These are phyloP conservation scores for Cassiopea xamachana DNA, from an alignment of 30 jellyfish, hydroid and myxozoan genomes.

Conservation along the genomic window DNA sequence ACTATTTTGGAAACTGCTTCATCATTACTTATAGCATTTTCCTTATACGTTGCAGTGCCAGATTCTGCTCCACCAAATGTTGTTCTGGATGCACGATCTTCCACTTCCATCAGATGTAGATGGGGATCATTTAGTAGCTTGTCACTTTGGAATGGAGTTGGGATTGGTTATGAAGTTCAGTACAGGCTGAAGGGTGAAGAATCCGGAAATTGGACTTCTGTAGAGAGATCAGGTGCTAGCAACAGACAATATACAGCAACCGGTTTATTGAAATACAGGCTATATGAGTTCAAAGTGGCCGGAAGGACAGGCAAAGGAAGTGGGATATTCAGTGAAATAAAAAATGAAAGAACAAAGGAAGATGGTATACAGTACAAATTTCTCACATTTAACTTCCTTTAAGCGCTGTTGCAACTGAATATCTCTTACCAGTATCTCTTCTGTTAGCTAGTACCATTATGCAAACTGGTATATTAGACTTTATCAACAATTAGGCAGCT, in stretches of 20 bases:
- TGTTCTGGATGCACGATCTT: slow-evolving; percentile 1
- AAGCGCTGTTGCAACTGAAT: no score
- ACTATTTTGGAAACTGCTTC: no score
- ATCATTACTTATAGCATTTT: not conserved
- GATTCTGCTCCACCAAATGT: slow-evolving; percentile 34
- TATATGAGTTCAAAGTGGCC: slow-evolving; percentile 21
- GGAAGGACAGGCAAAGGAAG: slow-evolving; percentile 16
- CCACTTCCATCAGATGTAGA: slow-evolving; percentile 2
- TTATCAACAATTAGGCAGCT: no score
- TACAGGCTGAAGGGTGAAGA: slow-evolving; percentile 23
- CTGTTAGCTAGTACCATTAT: no score
- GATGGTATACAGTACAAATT: slow-evolving; percentile 6
- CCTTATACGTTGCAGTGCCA: slow-evolving; percentile 17
- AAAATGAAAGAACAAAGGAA: slow-evolving; percentile 25
- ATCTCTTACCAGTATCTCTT: no score
- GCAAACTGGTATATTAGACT: no score
- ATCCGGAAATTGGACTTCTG: slow-evolving; percentile 22
- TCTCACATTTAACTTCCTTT: no score
- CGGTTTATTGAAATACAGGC: not conserved
- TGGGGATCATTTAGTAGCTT: not conserved
- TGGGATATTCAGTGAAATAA: slow-evolving; percentile 9
- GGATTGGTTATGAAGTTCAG: slow-evolving; percentile 15
- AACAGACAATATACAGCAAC: slow-evolving; percentile 9
- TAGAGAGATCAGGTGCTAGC: not conserved
- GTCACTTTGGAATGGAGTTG: slow-evolving; percentile 32